A percentile compares a stretch with the other conserved stretches of the same genome.
Conservation (phyloP, 2,888 invertebrate genomes). For the Orthonevra nobilis region DNA sequence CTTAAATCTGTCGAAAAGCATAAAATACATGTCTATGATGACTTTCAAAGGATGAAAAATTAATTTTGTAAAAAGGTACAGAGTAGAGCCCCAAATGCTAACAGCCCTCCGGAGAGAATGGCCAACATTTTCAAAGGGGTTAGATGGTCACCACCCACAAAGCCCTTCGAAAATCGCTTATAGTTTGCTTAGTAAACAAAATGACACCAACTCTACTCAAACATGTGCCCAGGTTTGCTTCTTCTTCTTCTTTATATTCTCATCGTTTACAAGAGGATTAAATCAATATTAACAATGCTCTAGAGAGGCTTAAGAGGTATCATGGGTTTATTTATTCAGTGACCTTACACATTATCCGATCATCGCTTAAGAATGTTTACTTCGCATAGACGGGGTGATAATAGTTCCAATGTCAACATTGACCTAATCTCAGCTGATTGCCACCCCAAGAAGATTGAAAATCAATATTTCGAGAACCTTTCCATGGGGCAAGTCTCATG, state of each 20-base stretch:
- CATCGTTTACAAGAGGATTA: conserved; percentile 36
- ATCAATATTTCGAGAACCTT: conserved; percentile 60
- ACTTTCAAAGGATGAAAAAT: too few relatives aligned
- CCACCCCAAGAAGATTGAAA: conserved; percentile 24
- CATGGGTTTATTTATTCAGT: conserved; percentile 57
- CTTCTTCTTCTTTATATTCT: conserved; percentile 13
- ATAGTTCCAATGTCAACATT: conserved; percentile 54
- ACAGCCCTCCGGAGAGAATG: too few relatives aligned
- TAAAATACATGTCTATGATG: too few relatives aligned
- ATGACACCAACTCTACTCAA: background rate
- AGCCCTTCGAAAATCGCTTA: background rate
- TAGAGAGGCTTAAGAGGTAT: conserved; percentile 18
- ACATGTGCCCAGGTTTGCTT: background rate
- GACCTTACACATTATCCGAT: conserved; percentile 62
- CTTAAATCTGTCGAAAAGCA: too few relatives aligned
- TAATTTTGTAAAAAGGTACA: too few relatives aligned
- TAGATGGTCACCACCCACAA: too few relatives aligned
- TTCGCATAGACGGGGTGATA: conserved; percentile 33
- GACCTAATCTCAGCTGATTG: conserved; percentile 68
- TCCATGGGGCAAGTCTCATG: background rate
- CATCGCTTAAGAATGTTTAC: conserved; percentile 51
- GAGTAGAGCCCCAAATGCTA: too few relatives aligned
- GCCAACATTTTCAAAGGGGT: too few relatives aligned
- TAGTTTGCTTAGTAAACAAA: conserved; percentile 17
- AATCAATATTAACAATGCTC: conserved; percentile 56